Conservation (phyloP, 2,113 vertebrate species). For the Neotoma lepida region DNA sequence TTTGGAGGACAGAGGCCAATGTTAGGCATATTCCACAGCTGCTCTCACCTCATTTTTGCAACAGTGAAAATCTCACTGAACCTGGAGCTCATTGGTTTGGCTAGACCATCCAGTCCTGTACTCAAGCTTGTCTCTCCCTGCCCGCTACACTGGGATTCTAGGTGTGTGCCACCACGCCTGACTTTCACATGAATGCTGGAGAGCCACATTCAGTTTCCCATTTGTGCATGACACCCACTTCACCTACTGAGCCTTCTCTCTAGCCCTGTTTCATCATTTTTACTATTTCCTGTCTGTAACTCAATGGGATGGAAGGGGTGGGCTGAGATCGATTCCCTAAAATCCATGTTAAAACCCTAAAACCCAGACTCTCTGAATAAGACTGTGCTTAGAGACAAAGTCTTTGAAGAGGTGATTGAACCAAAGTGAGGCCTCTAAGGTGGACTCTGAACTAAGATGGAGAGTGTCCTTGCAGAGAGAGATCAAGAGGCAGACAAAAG, state of each 20-base stretch:
- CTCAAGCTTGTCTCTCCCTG: background rate
- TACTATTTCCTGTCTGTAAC: background rate
- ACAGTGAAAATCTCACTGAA: background rate
- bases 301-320: accelerated
- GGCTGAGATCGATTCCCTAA: background rate
- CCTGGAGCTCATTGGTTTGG: background rate
- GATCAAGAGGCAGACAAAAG: background rate
- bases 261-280: background rate
- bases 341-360: background rate
- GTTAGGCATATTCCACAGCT: too few species aligned
- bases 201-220: background rate
- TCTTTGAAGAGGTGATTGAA: background rate
- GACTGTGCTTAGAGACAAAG: background rate
- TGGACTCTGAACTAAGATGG: background rate
- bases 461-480: background rate
- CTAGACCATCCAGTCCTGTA: background rate
- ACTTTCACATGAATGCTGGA: background rate
- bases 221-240: background rate
- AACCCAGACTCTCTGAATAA: background rate
- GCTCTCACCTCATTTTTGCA: background rate
- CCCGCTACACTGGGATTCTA: background rate
- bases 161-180: too few species aligned
- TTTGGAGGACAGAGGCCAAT: background rate
- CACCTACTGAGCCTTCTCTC: background rate
- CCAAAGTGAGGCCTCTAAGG: background rate